phyloP scores from a whole-genome alignment of 2,113 vertebrate genomes.

The Chauna torquata region DNA sequence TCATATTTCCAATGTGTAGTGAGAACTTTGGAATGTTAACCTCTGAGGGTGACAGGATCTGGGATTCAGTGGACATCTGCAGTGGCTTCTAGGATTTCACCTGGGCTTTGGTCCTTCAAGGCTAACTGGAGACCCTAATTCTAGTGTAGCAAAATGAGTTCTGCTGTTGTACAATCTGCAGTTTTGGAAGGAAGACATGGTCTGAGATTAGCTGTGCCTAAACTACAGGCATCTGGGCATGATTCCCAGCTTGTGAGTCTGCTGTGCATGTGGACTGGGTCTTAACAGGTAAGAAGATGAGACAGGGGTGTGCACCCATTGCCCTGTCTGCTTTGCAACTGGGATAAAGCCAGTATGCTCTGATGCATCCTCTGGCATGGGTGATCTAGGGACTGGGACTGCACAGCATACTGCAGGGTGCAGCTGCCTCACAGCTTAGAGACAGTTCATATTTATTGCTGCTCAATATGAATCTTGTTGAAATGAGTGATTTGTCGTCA shows the following conservation, averaged over 20 bases:
- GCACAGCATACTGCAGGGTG: neutral
- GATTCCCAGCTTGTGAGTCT: neutral
- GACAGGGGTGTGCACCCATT: neutral
- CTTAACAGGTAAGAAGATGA: neutral
- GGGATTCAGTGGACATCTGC: neutral
- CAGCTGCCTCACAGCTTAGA: neutral
- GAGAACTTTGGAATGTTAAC: neutral
- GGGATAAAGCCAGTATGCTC: fast-evolving
- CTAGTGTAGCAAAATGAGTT: neutral
- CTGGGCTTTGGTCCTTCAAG: neutral
- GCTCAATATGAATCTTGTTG: neutral
- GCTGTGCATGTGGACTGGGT: neutral
- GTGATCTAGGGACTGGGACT: neutral
- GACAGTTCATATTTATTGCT: neutral
- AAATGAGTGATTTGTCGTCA: neutral
- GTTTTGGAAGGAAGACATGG: neutral
- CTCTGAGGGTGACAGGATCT: neutral
- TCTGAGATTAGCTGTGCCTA: neutral
- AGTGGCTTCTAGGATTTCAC: neutral
- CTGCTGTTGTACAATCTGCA: neutral
- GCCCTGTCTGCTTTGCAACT: neutral
- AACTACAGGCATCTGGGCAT: neutral
- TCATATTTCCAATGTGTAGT: neutral
- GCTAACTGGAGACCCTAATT: neutral
- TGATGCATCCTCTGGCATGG: neutral